Evolutionary conservation across 2,113 vertebrate genomes (phyloP), one percentile per base, ranked within the genome.

Genomic region (Crotalus horridus): DNA sequence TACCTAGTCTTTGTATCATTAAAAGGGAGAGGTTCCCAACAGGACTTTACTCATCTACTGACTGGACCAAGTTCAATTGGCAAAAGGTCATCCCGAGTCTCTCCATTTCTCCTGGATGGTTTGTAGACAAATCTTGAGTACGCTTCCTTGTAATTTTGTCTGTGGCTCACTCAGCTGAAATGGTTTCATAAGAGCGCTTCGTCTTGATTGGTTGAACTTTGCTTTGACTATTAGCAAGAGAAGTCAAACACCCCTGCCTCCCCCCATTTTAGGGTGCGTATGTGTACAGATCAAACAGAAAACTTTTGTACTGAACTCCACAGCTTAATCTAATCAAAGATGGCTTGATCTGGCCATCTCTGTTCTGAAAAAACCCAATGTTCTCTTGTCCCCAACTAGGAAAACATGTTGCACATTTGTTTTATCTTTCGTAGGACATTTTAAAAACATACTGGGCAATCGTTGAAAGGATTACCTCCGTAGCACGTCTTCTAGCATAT

Each of bases 201-300:
- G 92, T 95, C 93, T 93, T 95, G 92, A 94, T 95, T 93, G 90
- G 53, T 74, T 95, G 90, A 43, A 88, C 61, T 29, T 64, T 94
- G 94, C 55, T 91, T 90, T 85, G 64, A 91, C 87, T 89, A 81
- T 92, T 96, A 95, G 92, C 54, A 88, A 61, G 26, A 11, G 24
- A 9, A 29, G 9, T 61, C 59, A 64, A 29, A 64, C 11, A 29
- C 11, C 61, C 26, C 10, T 29, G 9, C 59, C 61, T 29, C 10
- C 10, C 26, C 26, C 24, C 26, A 64, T 64, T 64, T 64, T 2
- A 29, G 26, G 24, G 26, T 4, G 61, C 11, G 61, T 29, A 11
- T 12, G 3, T 29, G 26, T 26, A 10, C 15, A 33, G 64, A 69
- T 15, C 29, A 33, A 69, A 33, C 13, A 74, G n/a, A 74, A 33